Evolutionary conservation across 2,888 invertebrate species (phyloP), one percentile per base, ranked within the genome.

Genomic region (Microctonus aethiopoides): DNA sequence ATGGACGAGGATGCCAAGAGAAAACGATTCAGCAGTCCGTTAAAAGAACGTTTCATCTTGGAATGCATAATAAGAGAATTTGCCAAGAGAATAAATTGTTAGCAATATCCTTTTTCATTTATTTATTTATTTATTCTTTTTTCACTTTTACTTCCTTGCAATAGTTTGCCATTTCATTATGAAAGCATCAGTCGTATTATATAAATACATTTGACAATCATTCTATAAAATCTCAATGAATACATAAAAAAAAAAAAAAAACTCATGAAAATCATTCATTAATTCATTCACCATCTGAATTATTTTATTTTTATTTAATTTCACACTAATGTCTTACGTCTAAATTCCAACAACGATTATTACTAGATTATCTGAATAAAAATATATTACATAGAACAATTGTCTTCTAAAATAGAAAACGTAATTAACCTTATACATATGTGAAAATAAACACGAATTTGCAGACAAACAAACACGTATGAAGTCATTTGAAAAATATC

Each of bases 1-100:
- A 56, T 39, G 56, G 56, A 56, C 54, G 26, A 36, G 39, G 56
- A 65, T 65, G 39, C 65, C 22, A 32, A 36, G 22, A 62, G 62
- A 32, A 65, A 65, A 65, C 56, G 39, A 65, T 65, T 65, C 36
- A 65, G 5, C 56, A 65, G 54, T 65, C 39, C 65, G 65, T 65
- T 65, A 56, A 26, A 36, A 56, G n/a, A 24, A 64, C 34, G 29
- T 29, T 32, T 54, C 54, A 46, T 46, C 16, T n/a, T 54, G 36
- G 36, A 64, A 52, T 24, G 54, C 22, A 22, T 54, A 34, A 52
- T 11, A 32, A 20, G 51, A 54, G 29, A 54, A 52, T 34, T 52
- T 32, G n/a, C 26, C 36, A 22, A 52, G 26, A 22, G 6, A 2
- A 52, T 54, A n/a, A n/a, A n/a, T n/a, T 64, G 51, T 64, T 24